Base-by-base conservation (phyloP, 1,140 invertebrate genomes). In the Drosophila lacteicornis region DNA sequence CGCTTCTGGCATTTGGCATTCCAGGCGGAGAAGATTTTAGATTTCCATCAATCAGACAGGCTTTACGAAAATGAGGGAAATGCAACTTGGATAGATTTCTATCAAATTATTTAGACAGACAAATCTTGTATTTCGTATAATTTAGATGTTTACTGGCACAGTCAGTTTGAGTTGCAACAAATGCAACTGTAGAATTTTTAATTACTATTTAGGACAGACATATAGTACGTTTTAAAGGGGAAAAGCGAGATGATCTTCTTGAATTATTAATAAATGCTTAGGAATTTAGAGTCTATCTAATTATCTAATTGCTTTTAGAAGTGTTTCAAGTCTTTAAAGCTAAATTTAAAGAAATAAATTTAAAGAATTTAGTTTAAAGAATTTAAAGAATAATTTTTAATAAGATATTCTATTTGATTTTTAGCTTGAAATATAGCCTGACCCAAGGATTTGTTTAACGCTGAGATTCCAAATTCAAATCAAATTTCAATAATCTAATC, bases 1-100 rank as follows among this genome's bases (percentile, higher is more conserved):
- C 6, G 36, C 36, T 36, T 53, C 62, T 38, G 67, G 63, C 58
- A 62, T 36, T 62, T 70, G 36, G 49, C 22, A 25, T 56, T 40
- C 53, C 53, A 40, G 19, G 0, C 12, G 38, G 1, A 15, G 4
- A 45, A 45, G 27, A 51, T 55, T 46, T 19, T 33, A 25, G 11
- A 51, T 33, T 63, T 69, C 66, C 19, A 50, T 69, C 45, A 69
- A 69, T 66, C 62, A 25, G 57, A 7, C 19, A 25, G 58, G 17
- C 25, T 59, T 49, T 11, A 11, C 51, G 12, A 55, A 55, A 55
- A 55, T 55, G 19, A 15, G 33, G 33, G 4, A 56, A 56, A 25
- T 55, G 9, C 25, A 60, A 22, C 62, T 13, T 33, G 55, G 2
- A 11, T 15, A 15, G 61, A 19, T 12, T 30, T 58, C 51, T 8